Base-by-base conservation (phyloP, 2,113 vertebrate species). In the Mionectes macconnelli region DNA sequence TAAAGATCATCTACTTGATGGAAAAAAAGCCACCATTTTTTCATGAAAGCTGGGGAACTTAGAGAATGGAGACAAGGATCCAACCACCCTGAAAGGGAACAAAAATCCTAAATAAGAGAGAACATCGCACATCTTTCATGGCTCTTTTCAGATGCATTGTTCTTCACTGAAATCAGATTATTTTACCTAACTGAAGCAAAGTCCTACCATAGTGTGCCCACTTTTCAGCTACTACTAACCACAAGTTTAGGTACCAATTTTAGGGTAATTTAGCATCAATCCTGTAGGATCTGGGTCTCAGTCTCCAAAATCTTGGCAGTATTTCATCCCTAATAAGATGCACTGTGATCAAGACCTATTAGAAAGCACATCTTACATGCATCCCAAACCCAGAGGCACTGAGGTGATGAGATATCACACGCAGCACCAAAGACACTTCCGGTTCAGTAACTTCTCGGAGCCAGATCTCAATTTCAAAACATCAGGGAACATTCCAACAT, bases 61-160 rank as follows among this genome's bases (percentile, higher is more conserved):
- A 4, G 3, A 45, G 52, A 82, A 42, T 6, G 27, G 37, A 13
- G 3, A 28, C 59, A 55, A 84, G 23, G 50, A 81, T 63, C 74
- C 50, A 37, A 64, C 23, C 40, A 77, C 27, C 28, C 69, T 47
- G 72, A 93, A 79, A 50, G 18, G 8, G 21, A 25, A 39, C 60
- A 68, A 23, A 16, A 50, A 2, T 42, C 44, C 35, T 60, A 64
- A 84, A 53, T 40, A 45, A n/a, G 17, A 74, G 13, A 57, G 20
- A 77, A n/a, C 0, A 3, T 22, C n/a, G 28, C 27, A 17, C 4
- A 5, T 8, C 22, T n/a, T 55, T 33, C 27, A 16, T 19, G n/a
- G 42, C 16, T 86, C 59, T 66, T 56, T 60, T 39, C 69, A 64
- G 44, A 39, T 33, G 31, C 12, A 10, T 47, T 56, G 20, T 25